Percentiles rank a stretch among this genome's conserved stretches.
Evolutionary conservation across 2,888 invertebrate genomes (phyloP).

Genomic region (Thera obeliscata): DNA sequence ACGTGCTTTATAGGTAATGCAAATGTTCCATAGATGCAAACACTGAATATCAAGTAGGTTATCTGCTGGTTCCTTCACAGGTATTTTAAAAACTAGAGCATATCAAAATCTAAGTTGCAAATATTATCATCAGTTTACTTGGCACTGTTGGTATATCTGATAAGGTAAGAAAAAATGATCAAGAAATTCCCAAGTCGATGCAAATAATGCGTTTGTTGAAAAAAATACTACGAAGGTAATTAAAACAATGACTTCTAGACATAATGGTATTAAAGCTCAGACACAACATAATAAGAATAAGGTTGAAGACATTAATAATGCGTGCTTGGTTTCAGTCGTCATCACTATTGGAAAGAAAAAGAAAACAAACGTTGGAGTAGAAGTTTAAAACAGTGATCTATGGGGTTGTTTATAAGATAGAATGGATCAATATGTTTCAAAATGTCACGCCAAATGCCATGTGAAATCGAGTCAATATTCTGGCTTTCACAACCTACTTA

Average conservation of each 20-base stretch:
- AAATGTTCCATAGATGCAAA: no score
- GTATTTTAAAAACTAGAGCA: no score
- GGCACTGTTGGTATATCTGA: no score
- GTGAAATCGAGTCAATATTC: no score
- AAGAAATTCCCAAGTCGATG: background rate
- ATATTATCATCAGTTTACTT: no score
- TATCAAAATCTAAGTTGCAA: no score
- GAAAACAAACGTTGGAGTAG: background rate
- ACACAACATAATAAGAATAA: background rate
- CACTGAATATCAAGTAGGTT: no score
- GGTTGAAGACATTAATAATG: background rate
- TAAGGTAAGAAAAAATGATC: no score
- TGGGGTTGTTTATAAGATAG: background rate
- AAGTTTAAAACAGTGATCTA: background rate
- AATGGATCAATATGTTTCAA: background rate
- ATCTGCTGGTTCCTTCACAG: no score
- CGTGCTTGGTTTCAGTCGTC: background rate
- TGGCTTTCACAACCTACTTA: background rate
- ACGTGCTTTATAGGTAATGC: no score
- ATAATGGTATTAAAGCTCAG: background rate
- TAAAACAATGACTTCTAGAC: background rate
- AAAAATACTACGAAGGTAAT: background rate
- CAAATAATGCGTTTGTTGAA: no score
- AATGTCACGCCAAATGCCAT: no score
- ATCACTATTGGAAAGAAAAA: background rate